Base-by-base conservation (phyloP, 1,140 invertebrate genomes). In the Diploscapter pachys region DNA sequence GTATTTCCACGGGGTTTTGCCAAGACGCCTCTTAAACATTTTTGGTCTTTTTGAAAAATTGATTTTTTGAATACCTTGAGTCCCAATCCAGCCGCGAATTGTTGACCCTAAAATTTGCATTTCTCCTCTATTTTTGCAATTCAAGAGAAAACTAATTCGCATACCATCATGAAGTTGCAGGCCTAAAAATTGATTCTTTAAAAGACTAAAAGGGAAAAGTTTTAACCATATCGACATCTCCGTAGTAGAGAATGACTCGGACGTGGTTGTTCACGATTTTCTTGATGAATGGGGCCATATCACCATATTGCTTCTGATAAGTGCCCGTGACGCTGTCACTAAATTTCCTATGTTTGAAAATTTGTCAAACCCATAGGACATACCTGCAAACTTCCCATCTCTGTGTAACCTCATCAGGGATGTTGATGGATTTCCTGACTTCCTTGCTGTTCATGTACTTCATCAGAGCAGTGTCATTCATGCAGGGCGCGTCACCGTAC, bases 221-320 rank as follows among this genome's bases (percentile, higher is more conserved):
- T 31, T 31, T 0, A 31, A 31, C 31, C 31, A 9, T 76, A 78
- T 90, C 89, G 51, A 88, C 85, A 81, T 89, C 89, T 5, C 89
- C 89, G 81, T 89, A 89, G 82, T 90, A 89, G 6, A 89, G 82
- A 51, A 89, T 74, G 48, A 86, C 85, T 62, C 86, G 83, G 9
- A 88, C 84, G 70, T 85, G 76, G 31, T 80, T 78, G 53, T 81
- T 78, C 74, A 86, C 71, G 65, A 85, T 85, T 72, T 81, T 85
- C 61, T 81, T 79, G 75, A 85, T 65, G 79, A 86, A 86, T 55
- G 81, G 83, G 55, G 80, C 72, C 75, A 84, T 81, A 63, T 85
- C 84, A 51, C 63, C 74, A 74, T 85, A 84, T 59, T 81, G 75
- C 63, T 84, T 85, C 63, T 83, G 79, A 71, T 84, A 84, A 2